phyloP scores from a whole-genome alignment of 2,888 invertebrate genomes.

The Eubasilissa splendida region DNA sequence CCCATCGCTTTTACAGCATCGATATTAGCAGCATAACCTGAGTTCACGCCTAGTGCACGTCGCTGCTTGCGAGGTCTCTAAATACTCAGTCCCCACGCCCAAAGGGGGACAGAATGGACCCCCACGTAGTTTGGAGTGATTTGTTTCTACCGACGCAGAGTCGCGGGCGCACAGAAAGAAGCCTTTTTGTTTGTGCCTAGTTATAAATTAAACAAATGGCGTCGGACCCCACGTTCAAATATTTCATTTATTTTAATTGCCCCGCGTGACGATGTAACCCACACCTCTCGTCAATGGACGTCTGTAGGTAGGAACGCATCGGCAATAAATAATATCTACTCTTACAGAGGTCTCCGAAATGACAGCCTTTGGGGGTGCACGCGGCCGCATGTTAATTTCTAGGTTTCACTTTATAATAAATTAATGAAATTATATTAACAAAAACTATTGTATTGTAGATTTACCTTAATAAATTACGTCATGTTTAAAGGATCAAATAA shows the following conservation, averaged over 20 bases:
- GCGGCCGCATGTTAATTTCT: not conserved
- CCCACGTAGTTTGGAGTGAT: conserved; percentile 42
- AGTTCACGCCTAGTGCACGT: too few species aligned
- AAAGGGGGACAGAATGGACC: conserved; percentile 11
- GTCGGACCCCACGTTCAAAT: conserved; percentile 34
- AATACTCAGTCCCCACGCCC: not conserved
- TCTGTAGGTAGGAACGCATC: conserved; percentile 7
- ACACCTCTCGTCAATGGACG: conserved; percentile 38
- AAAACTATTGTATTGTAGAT: too few species aligned
- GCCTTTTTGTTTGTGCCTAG: conserved; percentile 30
- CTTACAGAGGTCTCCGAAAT: not conserved
- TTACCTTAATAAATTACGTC: too few species aligned
- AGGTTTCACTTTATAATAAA: too few species aligned
- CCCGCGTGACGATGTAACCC: conserved; percentile 42
- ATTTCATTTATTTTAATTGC: conserved; percentile 52
- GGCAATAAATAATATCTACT: conserved; percentile 6
- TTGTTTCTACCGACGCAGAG: conserved; percentile 38
- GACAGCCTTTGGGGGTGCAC: not conserved
- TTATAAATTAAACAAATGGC: conserved; percentile 41
- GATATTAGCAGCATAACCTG: too few species aligned
- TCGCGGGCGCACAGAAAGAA: conserved; percentile 18
- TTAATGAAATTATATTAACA: too few species aligned
- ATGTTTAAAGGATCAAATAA: too few species aligned
- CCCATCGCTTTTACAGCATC: too few species aligned
- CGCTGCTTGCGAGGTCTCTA: too few species aligned